Evolutionary conservation across 2,113 vertebrate genomes (phyloP).

Genomic region (Corythaeola cristata): DNA sequence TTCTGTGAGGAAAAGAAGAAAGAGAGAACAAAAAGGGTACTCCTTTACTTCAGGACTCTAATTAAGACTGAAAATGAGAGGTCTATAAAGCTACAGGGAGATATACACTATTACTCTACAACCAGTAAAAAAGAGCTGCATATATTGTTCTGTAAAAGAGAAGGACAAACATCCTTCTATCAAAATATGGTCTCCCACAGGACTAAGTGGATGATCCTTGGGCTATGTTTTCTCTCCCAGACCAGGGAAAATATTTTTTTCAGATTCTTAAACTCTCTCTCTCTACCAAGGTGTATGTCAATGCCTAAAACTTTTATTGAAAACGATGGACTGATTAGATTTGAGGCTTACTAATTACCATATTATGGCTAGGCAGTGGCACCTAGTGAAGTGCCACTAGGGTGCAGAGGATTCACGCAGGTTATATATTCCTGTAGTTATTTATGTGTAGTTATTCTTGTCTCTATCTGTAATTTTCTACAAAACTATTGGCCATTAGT

Average conservation of each 20-base stretch:
- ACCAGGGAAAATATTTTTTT: background rate
- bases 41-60: background rate
- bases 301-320: background rate
- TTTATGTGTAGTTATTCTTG: background rate
- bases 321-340: background rate
- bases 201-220: background rate
- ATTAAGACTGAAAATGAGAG: background rate
- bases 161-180: background rate
- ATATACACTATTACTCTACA: background rate
- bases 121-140: background rate
- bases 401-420: background rate
- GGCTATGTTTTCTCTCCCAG: background rate
- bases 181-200: background rate
- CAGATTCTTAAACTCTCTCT: background rate
- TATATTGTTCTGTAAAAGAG: background rate
- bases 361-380: background rate
- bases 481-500: background rate
- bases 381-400: background rate
- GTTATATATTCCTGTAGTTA: background rate
- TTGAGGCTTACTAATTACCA: background rate
- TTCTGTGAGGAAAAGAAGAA: background rate
- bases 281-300: background rate
- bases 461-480: background rate
- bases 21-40: background rate
- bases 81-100: background rate